Base-by-base conservation (phyloP, 2,888 invertebrate genomes). In the Perithous albicinctus region DNA sequence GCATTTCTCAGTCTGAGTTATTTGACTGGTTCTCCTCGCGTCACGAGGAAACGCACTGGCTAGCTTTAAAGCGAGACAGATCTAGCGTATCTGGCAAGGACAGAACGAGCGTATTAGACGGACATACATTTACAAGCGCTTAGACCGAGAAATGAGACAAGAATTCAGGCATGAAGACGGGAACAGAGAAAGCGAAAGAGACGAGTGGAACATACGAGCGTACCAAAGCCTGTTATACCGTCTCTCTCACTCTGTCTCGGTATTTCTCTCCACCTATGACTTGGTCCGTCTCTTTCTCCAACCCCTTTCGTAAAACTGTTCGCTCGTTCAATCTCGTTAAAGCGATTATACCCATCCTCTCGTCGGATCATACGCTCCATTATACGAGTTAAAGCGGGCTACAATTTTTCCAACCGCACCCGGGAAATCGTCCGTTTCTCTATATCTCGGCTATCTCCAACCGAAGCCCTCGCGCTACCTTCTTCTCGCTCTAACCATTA, bases 261-360 rank as follows among this genome's bases (percentile, higher is more conserved):
- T 20, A 43, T 48, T 67, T 32, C 7, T 20, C 18, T 76, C 32
- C 41, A 51, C 61, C 18, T 66, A 38, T 67, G 23, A 38, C 76
- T 35, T 35, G 61, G 56, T 77, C 20, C 77, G 26, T 35, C 35
- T 69, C 67, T 59, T 70, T 73, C 64, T 59, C 74, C 67, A 77
- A 54, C 63, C 48, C 73, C 72, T 78, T 69, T 15, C 54, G 80
- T 74, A 78, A 84, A 83, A 82, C 80, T 76, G 83, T 78, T 77
- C 64, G 75, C 78, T 82, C 83, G 74, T 83, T 77, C 84, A 83
- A 85, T 83, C 85, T 83, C 76, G 85, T 85, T 85, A 77, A 80
- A 84, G 83, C 84, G 82, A 84, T 85, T 84, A 84, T 83, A 70
- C 48, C 56, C 38, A 46, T 79, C 51, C 43, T 76, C 76, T 66